A percentile compares a stretch with the other conserved stretches of the same genome.
phyloP scores from a whole-genome alignment of 2,113 vertebrate species.

The Calyptommatus sinebrachiatus region DNA sequence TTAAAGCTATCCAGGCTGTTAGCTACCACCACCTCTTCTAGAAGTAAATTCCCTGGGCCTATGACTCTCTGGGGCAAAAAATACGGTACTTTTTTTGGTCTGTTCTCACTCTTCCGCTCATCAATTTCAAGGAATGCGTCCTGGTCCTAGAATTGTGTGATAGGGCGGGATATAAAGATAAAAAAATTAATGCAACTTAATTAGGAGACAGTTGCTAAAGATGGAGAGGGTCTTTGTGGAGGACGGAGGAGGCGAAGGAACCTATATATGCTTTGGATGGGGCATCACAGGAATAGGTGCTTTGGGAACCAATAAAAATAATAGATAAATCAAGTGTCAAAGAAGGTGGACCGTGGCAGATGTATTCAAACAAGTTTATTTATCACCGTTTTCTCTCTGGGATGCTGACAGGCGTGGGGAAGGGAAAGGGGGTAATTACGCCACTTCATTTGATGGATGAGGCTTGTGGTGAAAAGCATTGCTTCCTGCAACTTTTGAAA shows the following conservation, averaged over 20 bases:
- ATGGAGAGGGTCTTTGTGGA: not conserved
- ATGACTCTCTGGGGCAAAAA: too few relatives aligned
- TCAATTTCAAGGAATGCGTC: too few relatives aligned
- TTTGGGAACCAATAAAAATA: constrained; percentile 41
- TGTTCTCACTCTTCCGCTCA: too few relatives aligned
- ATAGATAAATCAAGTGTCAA: constrained; percentile 65
- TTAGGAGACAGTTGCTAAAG: not conserved
- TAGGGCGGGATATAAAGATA: too few relatives aligned
- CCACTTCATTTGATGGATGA: constrained; percentile 63
- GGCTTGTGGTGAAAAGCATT: constrained; percentile 50
- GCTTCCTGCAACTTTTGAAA: constrained; percentile 29
- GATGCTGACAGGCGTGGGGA: constrained; percentile 42
- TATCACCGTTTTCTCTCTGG: constrained; percentile 58
- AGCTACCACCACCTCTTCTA: too few relatives aligned
- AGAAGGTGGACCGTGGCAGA: constrained; percentile 38
- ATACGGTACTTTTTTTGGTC: too few relatives aligned
- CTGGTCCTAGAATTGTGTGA: too few relatives aligned
- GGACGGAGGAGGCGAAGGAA: not conserved
- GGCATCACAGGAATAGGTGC: not conserved
- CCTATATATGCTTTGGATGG: not conserved
- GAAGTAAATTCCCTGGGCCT: too few relatives aligned
- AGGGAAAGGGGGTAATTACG: constrained; percentile 39
- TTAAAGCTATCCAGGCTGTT: too few relatives aligned
- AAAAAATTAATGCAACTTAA: too few relatives aligned
- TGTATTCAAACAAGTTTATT: constrained; percentile 61